phyloP scores from a whole-genome alignment of 2,797 vertebrate species.

The Margarornis squamiger region DNA sequence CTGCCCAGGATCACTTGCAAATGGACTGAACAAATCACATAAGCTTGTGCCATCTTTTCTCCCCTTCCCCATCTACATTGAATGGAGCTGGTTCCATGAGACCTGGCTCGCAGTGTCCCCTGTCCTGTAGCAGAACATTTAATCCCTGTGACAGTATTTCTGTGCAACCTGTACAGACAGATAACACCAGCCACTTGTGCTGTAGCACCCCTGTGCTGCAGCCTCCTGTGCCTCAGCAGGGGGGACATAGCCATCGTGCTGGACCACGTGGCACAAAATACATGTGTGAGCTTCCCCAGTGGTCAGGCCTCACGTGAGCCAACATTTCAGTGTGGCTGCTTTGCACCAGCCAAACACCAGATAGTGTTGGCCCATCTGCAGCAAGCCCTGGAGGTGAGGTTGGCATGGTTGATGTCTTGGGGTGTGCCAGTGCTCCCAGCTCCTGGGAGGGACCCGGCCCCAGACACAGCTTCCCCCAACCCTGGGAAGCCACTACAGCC shows the following conservation, averaged over 20 bases:
- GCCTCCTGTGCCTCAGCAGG: neutral
- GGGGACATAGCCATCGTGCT: neutral
- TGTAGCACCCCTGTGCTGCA: neutral
- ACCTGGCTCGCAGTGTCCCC: neutral
- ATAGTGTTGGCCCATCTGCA: neutral
- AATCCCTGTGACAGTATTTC: neutral
- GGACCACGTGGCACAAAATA: neutral
- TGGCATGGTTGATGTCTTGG: neutral
- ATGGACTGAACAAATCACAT: neutral
- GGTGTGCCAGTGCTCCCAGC: neutral
- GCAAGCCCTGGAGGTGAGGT: neutral
- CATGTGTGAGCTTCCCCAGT: fast-evolving
- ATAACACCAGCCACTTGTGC: fast-evolving
- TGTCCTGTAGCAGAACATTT: neutral
- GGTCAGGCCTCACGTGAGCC: neutral
- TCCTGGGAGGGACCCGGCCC: neutral
- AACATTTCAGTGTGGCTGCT: neutral
- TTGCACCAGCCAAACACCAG: neutral
- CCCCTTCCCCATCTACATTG: neutral
- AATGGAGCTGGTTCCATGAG: neutral
- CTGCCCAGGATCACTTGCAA: neutral
- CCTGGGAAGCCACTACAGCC: fast-evolving
- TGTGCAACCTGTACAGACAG: neutral
- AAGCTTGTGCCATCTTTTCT: neutral
- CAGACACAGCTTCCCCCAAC: fast-evolving